phyloP scores from a whole-genome alignment of 2,797 vertebrate genomes.

The Peromyscus eremicus region DNA sequence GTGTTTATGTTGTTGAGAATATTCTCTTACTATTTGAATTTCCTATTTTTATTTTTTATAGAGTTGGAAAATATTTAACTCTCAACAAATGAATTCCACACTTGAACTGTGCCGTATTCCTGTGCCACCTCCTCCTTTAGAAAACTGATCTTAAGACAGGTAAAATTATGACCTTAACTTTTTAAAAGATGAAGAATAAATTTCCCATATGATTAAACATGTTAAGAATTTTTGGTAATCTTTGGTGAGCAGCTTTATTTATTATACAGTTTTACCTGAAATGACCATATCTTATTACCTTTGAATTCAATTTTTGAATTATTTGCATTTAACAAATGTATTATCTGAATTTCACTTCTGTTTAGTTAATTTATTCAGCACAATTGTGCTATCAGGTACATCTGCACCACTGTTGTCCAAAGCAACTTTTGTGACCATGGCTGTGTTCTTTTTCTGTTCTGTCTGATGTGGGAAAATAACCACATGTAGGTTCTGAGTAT shows the following conservation, averaged over 20 bases:
- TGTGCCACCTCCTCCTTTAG: conserved; percentile 89
- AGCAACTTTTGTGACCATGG: conserved; percentile 34
- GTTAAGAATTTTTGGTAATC: conserved; percentile 54
- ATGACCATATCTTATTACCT: conserved; percentile 43
- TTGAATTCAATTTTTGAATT: conserved; percentile 66
- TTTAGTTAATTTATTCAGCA: conserved; percentile 44
- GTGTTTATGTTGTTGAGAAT: conserved; percentile 48
- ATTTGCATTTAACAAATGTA: conserved; percentile 33
- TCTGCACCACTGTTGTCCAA: neutral
- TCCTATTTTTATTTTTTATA: conserved; percentile 83
- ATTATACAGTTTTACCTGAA: conserved; percentile 64
- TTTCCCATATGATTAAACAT: conserved; percentile 26
- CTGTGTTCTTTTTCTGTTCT: neutral
- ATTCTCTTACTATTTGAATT: conserved; percentile 46
- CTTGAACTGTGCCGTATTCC: conserved; percentile 90
- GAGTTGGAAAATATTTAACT: conserved; percentile 88
- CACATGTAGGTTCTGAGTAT: neutral
- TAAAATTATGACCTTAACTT: conserved; percentile 83
- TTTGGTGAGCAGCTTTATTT: conserved; percentile 48
- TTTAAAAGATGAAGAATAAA: conserved; percentile 58
- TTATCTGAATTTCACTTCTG: conserved; percentile 33
- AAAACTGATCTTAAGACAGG: conserved; percentile 94
- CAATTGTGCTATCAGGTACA: conserved; percentile 17
- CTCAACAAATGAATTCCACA: conserved; percentile 93
- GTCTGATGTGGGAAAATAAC: neutral